phyloP scores from a whole-genome alignment of 2,888 invertebrate species.

The Bellardia bayeri region DNA sequence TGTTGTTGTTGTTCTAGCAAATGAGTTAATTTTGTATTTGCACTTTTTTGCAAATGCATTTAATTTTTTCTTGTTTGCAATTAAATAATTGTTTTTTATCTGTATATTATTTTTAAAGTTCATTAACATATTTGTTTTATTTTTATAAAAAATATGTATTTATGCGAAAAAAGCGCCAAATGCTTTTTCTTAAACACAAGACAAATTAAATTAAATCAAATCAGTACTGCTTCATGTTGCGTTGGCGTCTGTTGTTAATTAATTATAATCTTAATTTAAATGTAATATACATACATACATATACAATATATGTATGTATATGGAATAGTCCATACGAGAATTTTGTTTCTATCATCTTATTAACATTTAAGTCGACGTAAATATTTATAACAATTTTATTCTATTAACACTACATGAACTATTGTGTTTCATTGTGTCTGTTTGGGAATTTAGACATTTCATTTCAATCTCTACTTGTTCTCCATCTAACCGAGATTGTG shows the following conservation, averaged over 20 bases:
- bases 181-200: slow-evolving; percentile 30
- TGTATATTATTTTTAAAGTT: slow-evolving; percentile 56
- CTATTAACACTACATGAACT: neutral
- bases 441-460: slow-evolving; percentile 14
- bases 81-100: slow-evolving; percentile 34
- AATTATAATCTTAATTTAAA: slow-evolving; percentile 45
- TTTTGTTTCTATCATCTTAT: neutral
- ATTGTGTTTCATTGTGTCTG: neutral
- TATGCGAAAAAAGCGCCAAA: slow-evolving; percentile 34
- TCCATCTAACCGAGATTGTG: neutral
- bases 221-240: slow-evolving; percentile 16
- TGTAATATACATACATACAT: slow-evolving; percentile 4
- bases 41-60: slow-evolving; percentile 14
- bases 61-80: slow-evolving; percentile 8
- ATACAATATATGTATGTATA: neutral
- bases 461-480: slow-evolving; percentile 12
- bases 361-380: neutral
- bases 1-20: slow-evolving; percentile 1
- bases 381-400: neutral
- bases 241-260: slow-evolving; percentile 53
- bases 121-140: slow-evolving; percentile 62
- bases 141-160: slow-evolving; percentile 10
- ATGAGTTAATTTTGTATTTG: slow-evolving; percentile 43
- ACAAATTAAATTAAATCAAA: slow-evolving; percentile 33
- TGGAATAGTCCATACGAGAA: neutral